Base-by-base conservation (phyloP, 2,113 vertebrate genomes). In the Pampusana beccarii region DNA sequence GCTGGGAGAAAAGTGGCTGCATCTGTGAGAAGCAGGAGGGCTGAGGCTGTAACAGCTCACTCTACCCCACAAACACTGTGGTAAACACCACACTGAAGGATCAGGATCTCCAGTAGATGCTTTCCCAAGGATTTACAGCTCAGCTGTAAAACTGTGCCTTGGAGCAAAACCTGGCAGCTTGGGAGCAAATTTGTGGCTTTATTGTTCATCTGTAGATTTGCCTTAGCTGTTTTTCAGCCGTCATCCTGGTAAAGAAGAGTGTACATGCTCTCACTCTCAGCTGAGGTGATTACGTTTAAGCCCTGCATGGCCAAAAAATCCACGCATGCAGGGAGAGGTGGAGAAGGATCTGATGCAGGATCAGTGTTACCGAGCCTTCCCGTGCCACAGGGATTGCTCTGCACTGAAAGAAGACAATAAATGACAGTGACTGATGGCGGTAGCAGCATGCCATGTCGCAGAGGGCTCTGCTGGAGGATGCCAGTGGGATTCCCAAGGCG, bases 81-180 rank as follows among this genome's bases (percentile, higher is more conserved):
- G 60, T 40, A 58, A 82, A 71, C n/a, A 48, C 34, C 40, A 25
- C 42, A 61, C 23, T 5, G 11, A 34, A 54, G n/a, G 21, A 50
- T 40, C 2, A 1, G 72, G 29, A 12, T 86, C 54, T 73, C 72
- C 66, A 6, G n/a, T 46, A 61, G 66, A 40, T 4, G 6, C 2
- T 85, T 94, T 93, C 73, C 58, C 31, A 67, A 42, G 58, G 75
- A 70, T 93, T 86, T 93, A 69, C 33, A 92, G 50, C 42, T 92
- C 53, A 60, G 53, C 23, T 72, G 13, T 77, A 84, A 92, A 96
- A 44, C 67, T 42, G 9, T 38, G 31, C 4, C 0, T 51, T 81
- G 50, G 34, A n/a, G n/a, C 1, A 4, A 71, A 95, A 73, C n/a
- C 31, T 7, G 2, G 40, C 29, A 23, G 54, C 9, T 1, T 31